phyloP scores from a whole-genome alignment of 2,888 invertebrate genomes.

The Xestia ashworthii region DNA sequence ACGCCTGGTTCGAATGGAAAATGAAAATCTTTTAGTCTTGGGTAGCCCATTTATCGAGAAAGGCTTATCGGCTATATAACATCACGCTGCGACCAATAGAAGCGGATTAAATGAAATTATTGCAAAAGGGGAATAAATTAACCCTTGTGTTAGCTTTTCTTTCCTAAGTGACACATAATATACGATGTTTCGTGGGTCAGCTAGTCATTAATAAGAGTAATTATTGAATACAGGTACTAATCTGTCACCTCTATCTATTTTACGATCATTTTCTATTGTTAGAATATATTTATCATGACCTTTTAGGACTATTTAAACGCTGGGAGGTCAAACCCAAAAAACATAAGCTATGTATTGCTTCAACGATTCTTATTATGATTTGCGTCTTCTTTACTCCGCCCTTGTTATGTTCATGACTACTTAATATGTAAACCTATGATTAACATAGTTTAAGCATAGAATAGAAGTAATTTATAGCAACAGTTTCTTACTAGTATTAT shows the following conservation, averaged over 20 bases:
- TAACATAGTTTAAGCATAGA: constrained; percentile 65
- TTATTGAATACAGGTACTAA: constrained; percentile 4
- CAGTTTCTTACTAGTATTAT: constrained; percentile 73
- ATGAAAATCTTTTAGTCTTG: too few relatives aligned
- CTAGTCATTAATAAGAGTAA: not conserved
- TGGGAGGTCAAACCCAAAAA: not conserved
- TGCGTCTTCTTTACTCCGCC: constrained; percentile 26
- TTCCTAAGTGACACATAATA: too few relatives aligned
- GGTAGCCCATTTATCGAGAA: too few relatives aligned
- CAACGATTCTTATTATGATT: constrained; percentile 33
- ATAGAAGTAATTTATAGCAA: constrained; percentile 55
- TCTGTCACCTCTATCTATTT: not conserved
- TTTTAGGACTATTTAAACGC: not conserved
- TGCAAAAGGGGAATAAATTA: too few relatives aligned
- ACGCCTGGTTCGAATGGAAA: too few relatives aligned
- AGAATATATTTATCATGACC: not conserved
- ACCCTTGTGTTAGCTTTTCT: too few relatives aligned
- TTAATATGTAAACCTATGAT: constrained; percentile 34
- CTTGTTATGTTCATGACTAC: constrained; percentile 7
- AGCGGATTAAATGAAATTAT: too few relatives aligned
- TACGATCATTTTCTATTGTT: not conserved
- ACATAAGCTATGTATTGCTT: constrained; percentile 26
- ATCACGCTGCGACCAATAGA: too few relatives aligned
- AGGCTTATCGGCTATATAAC: too few relatives aligned
- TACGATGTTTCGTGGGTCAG: too few relatives aligned